phyloP scores from a whole-genome alignment of 2,113 vertebrate genomes.

The Spea bombifrons region DNA sequence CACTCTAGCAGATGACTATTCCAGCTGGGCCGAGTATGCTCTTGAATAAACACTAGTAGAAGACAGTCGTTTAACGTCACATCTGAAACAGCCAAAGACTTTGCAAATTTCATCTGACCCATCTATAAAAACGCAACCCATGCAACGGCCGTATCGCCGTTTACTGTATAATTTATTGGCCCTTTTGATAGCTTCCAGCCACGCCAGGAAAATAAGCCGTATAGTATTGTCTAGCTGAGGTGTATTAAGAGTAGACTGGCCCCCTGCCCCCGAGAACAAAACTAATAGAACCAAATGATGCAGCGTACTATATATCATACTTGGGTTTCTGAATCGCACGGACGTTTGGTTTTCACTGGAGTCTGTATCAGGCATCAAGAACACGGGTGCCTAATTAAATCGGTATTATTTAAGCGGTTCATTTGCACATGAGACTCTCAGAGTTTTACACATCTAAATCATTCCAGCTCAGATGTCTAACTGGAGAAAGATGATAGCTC shows the following conservation, averaged over 20 bases:
- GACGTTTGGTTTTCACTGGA: neutral
- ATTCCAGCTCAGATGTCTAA: slow-evolving; percentile 19
- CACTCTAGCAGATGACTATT: slow-evolving; percentile 46
- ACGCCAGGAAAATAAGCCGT: neutral
- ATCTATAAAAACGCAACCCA: slow-evolving; percentile 40
- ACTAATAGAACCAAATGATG: slow-evolving; percentile 10
- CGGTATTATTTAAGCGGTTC: slow-evolving; percentile 6
- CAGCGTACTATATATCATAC: neutral
- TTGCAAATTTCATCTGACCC: slow-evolving; percentile 43
- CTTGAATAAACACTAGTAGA: slow-evolving; percentile 43
- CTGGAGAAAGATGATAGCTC: slow-evolving; percentile 3
- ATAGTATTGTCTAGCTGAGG: slow-evolving; percentile 10
- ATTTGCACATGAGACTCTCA: slow-evolving; percentile 17
- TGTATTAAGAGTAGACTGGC: neutral
- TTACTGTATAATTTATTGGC: slow-evolving; percentile 32
- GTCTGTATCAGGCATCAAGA: neutral
- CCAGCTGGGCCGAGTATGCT: slow-evolving; percentile 42
- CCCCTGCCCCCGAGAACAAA: neutral
- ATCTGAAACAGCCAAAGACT: slow-evolving; percentile 37
- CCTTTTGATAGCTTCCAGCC: slow-evolving; percentile 26
- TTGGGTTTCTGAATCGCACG: neutral
- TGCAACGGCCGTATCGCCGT: slow-evolving; percentile 6
- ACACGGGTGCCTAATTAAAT: slow-evolving; percentile 4
- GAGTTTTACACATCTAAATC: slow-evolving; percentile 17
- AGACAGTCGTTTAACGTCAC: slow-evolving; percentile 47